Conservation (phyloP, 2,888 invertebrate species). For the Acanthacorydalis orientalis region DNA sequence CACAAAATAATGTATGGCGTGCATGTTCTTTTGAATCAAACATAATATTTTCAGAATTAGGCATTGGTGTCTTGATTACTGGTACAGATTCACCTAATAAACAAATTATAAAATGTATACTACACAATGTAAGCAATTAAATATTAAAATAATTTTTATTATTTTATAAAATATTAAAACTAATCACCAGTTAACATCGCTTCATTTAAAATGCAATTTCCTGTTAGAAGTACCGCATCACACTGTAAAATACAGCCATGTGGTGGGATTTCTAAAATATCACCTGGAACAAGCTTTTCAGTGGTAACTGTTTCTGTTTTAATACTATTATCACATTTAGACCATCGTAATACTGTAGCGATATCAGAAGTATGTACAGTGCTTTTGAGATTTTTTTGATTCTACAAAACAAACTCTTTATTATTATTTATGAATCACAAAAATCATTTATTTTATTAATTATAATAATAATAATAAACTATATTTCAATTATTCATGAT, state of each 20-base stretch:
- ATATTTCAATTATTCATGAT: not conserved
- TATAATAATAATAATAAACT: not conserved
- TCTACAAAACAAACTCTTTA: constrained; percentile 33
- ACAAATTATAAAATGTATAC: constrained; percentile 3
- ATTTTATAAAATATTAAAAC: not conserved
- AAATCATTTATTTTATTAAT: not conserved
- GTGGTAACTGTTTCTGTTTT: constrained; percentile 43
- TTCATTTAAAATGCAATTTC: constrained; percentile 84
- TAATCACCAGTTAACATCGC: constrained; percentile 80
- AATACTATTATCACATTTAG: constrained; percentile 18
- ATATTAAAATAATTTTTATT: not conserved
- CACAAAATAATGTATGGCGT: constrained; percentile 75
- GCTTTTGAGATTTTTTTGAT: constrained; percentile 72
- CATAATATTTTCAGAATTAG: constrained; percentile 41
- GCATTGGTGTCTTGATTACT: constrained; percentile 79
- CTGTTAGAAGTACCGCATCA: constrained; percentile 73
- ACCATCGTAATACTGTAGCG: constrained; percentile 41
- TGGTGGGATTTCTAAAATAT: constrained; percentile 68
- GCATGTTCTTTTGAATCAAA: constrained; percentile 74
- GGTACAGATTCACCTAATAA: constrained; percentile 77
- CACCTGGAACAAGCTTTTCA: constrained; percentile 71
- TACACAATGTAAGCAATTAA: too few species aligned
- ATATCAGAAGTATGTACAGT: constrained; percentile 62
- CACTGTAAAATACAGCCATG: constrained; percentile 78
- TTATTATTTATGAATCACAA: not conserved